Conservation (phyloP, 2,797 vertebrate genomes). For the Periparus ater region DNA sequence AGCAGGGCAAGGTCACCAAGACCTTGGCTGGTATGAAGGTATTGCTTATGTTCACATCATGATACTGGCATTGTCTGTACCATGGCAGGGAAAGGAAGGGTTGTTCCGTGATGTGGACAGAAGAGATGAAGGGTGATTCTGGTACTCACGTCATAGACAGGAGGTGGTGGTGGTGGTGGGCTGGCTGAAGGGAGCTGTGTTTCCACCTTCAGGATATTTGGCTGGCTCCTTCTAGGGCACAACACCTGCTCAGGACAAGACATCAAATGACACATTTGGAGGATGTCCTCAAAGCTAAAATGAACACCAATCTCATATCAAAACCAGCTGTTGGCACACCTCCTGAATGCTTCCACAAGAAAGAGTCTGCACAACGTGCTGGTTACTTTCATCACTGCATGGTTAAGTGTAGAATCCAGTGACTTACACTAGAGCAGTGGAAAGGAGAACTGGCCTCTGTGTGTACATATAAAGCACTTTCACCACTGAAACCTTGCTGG, state of each 20-base stretch:
- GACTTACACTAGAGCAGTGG: neutral
- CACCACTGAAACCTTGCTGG: neutral
- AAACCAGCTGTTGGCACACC: neutral
- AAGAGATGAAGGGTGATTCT: neutral
- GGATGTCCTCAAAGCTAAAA: neutral
- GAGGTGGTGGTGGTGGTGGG: neutral
- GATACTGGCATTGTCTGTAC: neutral
- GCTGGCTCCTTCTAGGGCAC: constrained; percentile 7
- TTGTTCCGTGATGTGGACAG: neutral
- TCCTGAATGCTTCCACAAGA: neutral
- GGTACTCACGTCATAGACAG: constrained; percentile 59
- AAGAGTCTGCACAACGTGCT: neutral
- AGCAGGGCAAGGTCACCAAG: neutral
- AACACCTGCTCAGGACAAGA: constrained; percentile 29
- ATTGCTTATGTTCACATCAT: neutral
- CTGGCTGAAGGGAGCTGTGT: neutral
- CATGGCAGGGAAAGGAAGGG: neutral
- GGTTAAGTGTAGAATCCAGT: neutral
- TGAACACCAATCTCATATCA: neutral
- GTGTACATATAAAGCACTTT: neutral
- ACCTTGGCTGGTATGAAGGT: neutral
- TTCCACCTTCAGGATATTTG: neutral
- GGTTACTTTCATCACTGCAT: neutral
- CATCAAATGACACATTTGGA: neutral
- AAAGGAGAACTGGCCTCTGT: neutral